phyloP scores from a whole-genome alignment of 2,888 invertebrate genomes.

The Ryuthela nishihirai region DNA sequence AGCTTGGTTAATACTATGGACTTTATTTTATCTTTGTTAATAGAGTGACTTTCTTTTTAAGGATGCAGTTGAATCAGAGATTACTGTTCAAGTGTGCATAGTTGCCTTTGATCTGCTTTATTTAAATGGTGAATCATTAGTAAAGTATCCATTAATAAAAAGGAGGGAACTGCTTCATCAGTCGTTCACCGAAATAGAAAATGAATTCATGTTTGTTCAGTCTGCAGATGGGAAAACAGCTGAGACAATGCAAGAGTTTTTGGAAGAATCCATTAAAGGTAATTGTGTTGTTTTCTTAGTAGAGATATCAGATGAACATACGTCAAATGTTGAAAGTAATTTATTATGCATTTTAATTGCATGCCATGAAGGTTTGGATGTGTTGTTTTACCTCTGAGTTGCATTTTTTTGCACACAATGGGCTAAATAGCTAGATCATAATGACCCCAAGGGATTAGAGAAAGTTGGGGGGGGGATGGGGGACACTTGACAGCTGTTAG shows the following conservation, averaged over 20 bases:
- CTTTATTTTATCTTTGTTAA: too few species aligned
- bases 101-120: slow-evolving; percentile 95
- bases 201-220: slow-evolving; percentile 84
- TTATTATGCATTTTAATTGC: neutral
- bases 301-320: neutral
- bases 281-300: slow-evolving; percentile 13
- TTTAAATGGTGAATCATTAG: slow-evolving; percentile 80
- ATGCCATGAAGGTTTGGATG: too few species aligned
- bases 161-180: slow-evolving; percentile 69
- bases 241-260: slow-evolving; percentile 89
- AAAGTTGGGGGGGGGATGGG: too few species aligned
- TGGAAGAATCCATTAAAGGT: slow-evolving; percentile 91
- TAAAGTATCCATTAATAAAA: slow-evolving; percentile 68
- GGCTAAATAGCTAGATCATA: too few species aligned
- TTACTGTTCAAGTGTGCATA: slow-evolving; percentile 87
- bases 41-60: slow-evolving; percentile 50
- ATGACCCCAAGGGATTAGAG: too few species aligned
- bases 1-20: too few species aligned
- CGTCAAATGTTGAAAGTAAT: neutral
- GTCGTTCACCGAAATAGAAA: slow-evolving; percentile 63
- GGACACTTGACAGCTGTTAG: too few species aligned
- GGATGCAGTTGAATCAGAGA: slow-evolving; percentile 70
- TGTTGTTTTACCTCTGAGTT: too few species aligned
- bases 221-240: slow-evolving; percentile 73
- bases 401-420: too few species aligned